Evolutionary conservation across 2,888 invertebrate species (phyloP).

Genomic region (Limenitis camilla): DNA sequence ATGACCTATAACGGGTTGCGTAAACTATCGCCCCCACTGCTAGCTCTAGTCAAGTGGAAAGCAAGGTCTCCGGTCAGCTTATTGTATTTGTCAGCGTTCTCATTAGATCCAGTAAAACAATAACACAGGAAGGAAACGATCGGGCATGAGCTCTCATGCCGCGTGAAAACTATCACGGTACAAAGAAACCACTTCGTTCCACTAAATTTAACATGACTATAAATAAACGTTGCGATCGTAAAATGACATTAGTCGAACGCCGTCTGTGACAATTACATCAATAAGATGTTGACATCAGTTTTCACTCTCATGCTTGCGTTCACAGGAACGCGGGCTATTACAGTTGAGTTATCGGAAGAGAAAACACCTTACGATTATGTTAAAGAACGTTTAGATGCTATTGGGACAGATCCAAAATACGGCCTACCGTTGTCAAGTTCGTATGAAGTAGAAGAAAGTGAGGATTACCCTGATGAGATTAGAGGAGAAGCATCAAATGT

Average conservation of each 20-base stretch:
- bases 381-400: constrained; percentile 52
- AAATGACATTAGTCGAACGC: constrained; percentile 64
- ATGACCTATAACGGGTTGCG: constrained; percentile 60
- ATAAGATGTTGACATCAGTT: constrained; percentile 53
- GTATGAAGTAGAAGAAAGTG: constrained; percentile 76
- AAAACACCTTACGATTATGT: constrained; percentile 67
- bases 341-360: constrained; percentile 51
- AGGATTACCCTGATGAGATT: constrained; percentile 69
- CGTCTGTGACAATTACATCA: constrained; percentile 46
- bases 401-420: constrained; percentile 44
- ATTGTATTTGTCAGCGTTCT: constrained; percentile 66
- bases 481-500: constrained; percentile 62
- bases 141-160: constrained; percentile 46
- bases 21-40: constrained; percentile 58
- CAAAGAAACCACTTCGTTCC: constrained; percentile 58
- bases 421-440: constrained; percentile 63
- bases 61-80: constrained; percentile 66
- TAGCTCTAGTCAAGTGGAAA: constrained; percentile 68
- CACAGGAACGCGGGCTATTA: constrained; percentile 38
- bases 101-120: constrained; percentile 69
- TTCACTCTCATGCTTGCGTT: constrained; percentile 42
- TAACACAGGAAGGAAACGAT: constrained; percentile 71
- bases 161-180: constrained; percentile 63
- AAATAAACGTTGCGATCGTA: constrained; percentile 61
- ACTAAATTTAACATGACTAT: constrained; percentile 63